These are phyloP conservation scores for Lacerta agilis DNA, from an alignment of 2,797 vertebrate genomes.

Conservation along the genomic window DNA sequence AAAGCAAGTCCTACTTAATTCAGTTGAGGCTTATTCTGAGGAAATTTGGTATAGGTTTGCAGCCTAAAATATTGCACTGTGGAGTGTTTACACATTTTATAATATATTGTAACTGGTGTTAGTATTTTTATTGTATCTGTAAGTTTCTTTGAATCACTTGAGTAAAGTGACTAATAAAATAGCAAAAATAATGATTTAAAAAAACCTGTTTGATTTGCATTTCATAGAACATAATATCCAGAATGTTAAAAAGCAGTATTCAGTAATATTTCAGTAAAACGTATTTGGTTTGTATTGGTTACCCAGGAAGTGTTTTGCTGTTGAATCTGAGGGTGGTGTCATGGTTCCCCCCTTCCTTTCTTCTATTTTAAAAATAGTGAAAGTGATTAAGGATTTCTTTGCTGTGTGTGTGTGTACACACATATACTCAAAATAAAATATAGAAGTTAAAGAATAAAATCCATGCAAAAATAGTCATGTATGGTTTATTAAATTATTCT, in stretches of 20 bases:
- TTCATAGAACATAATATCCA: background rate
- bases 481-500: background rate
- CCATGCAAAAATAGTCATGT: background rate
- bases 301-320: background rate
- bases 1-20: background rate
- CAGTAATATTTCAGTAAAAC: background rate
- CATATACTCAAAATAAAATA: background rate
- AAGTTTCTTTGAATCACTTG: too few relatives aligned
- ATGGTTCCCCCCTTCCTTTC: too few relatives aligned
- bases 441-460: slow-evolving; percentile 1
- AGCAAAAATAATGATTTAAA: too few relatives aligned
- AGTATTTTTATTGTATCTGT: too few relatives aligned
- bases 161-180: too few relatives aligned
- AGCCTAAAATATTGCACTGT: background rate
- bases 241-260: background rate
- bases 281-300: background rate
- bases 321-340: background rate
- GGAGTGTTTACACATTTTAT: background rate
- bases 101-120: background rate
- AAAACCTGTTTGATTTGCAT: background rate
- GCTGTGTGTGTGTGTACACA: too few relatives aligned
- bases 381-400: background rate
- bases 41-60: background rate
- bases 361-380: background rate
- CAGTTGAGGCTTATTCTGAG: background rate